A percentile compares a stretch with the other conserved stretches of the same genome.
These are phyloP conservation scores for Agapornis canus DNA, from an alignment of 2,797 vertebrate genomes.

Conservation along the genomic window DNA sequence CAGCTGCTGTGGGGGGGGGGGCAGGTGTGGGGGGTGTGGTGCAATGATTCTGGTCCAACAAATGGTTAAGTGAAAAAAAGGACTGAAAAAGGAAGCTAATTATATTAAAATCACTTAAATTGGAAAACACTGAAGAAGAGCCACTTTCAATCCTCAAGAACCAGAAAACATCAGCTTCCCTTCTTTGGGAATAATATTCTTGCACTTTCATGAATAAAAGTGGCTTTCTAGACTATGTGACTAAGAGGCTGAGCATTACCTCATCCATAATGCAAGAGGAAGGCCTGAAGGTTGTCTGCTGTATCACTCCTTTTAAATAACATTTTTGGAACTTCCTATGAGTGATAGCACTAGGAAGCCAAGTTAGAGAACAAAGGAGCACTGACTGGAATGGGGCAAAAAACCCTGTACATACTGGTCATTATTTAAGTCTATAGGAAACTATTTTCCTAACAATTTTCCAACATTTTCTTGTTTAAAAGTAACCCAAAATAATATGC, in stretches of 20 bases:
- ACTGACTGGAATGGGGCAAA: neutral
- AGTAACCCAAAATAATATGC: neutral
- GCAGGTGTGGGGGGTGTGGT: neutral
- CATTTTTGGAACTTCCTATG: neutral
- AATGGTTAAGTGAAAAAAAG: neutral
- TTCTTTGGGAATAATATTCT: neutral
- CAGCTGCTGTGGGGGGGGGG: too few species aligned
- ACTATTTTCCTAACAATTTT: neutral
- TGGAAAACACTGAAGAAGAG: neutral
- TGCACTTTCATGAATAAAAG: neutral
- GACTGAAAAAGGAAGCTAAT: neutral
- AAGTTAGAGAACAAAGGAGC: neutral
- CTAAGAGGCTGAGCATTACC: neutral
- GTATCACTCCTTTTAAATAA: neutral
- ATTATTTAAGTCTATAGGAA: neutral
- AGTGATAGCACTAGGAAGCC: neutral
- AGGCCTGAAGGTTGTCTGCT: neutral
- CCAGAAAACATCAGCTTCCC: neutral
- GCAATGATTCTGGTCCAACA: neutral
- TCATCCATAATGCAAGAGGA: neutral
- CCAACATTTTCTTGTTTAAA: neutral
- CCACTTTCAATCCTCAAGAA: neutral
- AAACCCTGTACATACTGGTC: neutral
- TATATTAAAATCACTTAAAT: neutral
- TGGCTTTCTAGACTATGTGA: neutral